Evolutionary conservation across 2,888 invertebrate species (phyloP), one percentile per base, ranked within the genome.

Genomic region (Odontothrips loti): DNA sequence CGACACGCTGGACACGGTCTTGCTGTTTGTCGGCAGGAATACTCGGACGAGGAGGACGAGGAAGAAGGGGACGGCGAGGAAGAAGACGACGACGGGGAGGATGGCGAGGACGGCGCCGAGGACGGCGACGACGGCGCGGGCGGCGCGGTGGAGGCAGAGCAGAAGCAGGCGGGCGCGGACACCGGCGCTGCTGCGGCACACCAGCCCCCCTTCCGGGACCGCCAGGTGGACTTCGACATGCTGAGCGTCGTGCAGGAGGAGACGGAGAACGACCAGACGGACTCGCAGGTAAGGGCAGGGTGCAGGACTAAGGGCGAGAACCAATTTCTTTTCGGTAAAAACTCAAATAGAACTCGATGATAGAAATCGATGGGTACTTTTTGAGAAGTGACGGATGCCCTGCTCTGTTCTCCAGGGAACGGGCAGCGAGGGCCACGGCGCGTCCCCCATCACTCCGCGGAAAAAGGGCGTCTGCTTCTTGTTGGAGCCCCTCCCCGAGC

Each of bases 141-240:
- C 84, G 88, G 88, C 83, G 84, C 87, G 79, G 87, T 88, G 83
- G 88, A 88, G 84, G 87, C 87, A 78, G 87, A 88, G 83, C 87
- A 88, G 84, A 87, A 87, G 68, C 87, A 84, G 20, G 84, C 85
- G 1, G 83, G 83, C 9, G 80, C 79, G 8, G 84, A 84, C 34
- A 82, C 83, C 23, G 8, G 23, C 68, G 68, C 27, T 11, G 27
- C 68, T 6, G 12, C 8, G 68, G 84, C 87, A 78, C 87, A 88
- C 83, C 87, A 75, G 87, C 88, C 83, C 87, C 34, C 88, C 84
- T 87, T 87, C 75, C 87, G 84, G 17, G 84, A 85, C 2, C 83
- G 83, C 11, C 81, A 79, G 10, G 84, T 84, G 34, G 83, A 84
- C 58, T 84, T 84, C 80, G 84, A 85, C 80, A 83, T 83, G n/a